Base-by-base conservation (phyloP, 2,797 vertebrate species). In the Hoplostethus mediterraneus region DNA sequence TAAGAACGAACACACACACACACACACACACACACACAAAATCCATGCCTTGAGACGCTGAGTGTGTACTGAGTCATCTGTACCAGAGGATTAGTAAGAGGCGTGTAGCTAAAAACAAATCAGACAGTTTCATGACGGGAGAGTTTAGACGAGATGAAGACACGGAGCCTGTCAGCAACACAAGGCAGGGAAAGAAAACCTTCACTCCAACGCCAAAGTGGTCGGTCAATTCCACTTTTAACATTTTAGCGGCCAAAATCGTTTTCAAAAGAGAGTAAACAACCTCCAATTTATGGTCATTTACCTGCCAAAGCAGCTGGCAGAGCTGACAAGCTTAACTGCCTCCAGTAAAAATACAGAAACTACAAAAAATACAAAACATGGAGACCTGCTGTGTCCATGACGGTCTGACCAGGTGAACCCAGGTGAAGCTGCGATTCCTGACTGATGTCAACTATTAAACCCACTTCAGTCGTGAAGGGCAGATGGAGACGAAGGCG, bases 1-100 rank as follows among this genome's bases (percentile, higher is more conserved):
- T 95, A 5, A 38, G 1, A 8, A 85, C 44, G 68, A 5, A 38
- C 21, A 59, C 36, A 49, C 38, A 28, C 16, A 57, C 71, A 66
- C n/a, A 63, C 17, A 79, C n/a, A 59, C 4, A 57, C 13, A 53
- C 16, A 47, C 21, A 28, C 53, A 51, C 21, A 42, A 17, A 51
- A 40, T 40, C 25, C 5, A 17, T 57, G 44, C 54, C 56, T 56
- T 59, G 33, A 54, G 16, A 6, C 2, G 2, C 8, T 16, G 44
- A 51, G 56, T 33, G 72, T 13, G 44, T 11, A 11, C 47, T 8
- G 67, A 86, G 48, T 73, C 81, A 83, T 75, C 51, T 4, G 33
- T 21, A 52, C 1, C 54, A 12, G 36, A 66, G 13, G 25, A 54
- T 63, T 33, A 62, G 36, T 31, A 36, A 51, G 54, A 63, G 44